Evolutionary conservation across 2,797 vertebrate genomes (phyloP).

Genomic region (Cyprinodon diabolis): DNA sequence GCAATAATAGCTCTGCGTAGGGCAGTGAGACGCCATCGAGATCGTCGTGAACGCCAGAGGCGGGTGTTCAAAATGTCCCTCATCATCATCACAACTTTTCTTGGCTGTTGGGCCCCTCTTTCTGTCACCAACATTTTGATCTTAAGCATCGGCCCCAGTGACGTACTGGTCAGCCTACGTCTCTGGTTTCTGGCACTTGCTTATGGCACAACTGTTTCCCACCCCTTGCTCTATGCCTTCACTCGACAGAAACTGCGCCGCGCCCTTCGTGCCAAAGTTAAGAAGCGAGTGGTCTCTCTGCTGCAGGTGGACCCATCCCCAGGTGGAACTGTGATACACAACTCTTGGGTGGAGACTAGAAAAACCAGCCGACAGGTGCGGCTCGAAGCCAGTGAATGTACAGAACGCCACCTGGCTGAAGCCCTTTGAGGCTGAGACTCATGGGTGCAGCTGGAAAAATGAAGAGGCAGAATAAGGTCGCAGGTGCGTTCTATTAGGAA

Average conservation of each 20-base stretch:
- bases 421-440: slow-evolving; percentile 67
- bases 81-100: slow-evolving; percentile 82
- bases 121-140: slow-evolving; percentile 83
- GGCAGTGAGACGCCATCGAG: slow-evolving; percentile 77
- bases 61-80: slow-evolving; percentile 83
- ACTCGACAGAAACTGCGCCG: slow-evolving; percentile 82
- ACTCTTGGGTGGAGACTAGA: slow-evolving; percentile 86
- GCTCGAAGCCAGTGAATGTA: slow-evolving; percentile 80
- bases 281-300: slow-evolving; percentile 84
- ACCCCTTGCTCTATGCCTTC: slow-evolving; percentile 82
- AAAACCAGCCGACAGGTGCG: slow-evolving; percentile 73
- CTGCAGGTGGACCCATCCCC: slow-evolving; percentile 85
- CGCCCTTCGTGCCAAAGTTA: slow-evolving; percentile 81
- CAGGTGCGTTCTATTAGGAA: slow-evolving; percentile 54
- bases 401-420: slow-evolving; percentile 82
- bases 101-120: slow-evolving; percentile 81
- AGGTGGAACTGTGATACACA: slow-evolving; percentile 83
- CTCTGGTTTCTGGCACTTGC: slow-evolving; percentile 84
- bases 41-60: slow-evolving; percentile 80
- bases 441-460: slow-evolving; percentile 7
- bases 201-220: slow-evolving; percentile 81
- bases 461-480: slow-evolving; percentile 38
- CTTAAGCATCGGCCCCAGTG: slow-evolving; percentile 79
- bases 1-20: slow-evolving; percentile 83
- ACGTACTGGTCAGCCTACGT: slow-evolving; percentile 74